Evolutionary conservation across 2,888 invertebrate species (phyloP), one percentile per base, ranked within the genome.

Genomic region (Stenotaenia linearis): DNA sequence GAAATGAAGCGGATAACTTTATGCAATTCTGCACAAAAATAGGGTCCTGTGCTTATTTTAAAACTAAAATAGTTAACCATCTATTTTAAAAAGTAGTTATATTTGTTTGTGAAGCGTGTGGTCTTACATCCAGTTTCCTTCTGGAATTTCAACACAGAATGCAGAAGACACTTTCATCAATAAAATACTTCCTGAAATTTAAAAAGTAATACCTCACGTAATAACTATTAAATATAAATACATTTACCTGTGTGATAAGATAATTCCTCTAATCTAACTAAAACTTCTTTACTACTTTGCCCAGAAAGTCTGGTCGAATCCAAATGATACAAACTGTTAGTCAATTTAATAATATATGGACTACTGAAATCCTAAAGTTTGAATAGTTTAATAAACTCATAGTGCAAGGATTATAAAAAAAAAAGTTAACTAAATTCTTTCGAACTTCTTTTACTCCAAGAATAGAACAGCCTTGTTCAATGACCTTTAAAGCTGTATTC

Each of bases 251-350:
- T 18, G 21, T 50, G 50, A 50, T n/a, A 50, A 50, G 50, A 50
- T 18, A 50, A 21, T 18, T 50, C 50, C 18, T 50, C 50, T n/a
- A 50, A 50, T 18, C 7, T 50, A 0, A 50, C 50, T 21, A 50
- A 1, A n/a, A 21, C 18, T 50, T 50, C 50, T 50, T n/a, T 50
- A 50, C 18, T 50, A 18, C 50, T 18, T 7, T 50, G 50, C 4
- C 50, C 50, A 50, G 50, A 18, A 3, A 32, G n/a, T 35, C 76
- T n/a, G 18, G 15, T 15, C 18, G 18, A 35, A 35, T 76, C 76
- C 76, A 37, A 32, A 35, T 76, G 76, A 37, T 76, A 76, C 18
- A 76, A 37, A 18, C 37, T 76, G 18, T 76, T 76, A 7, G 76
- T 76, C n/a, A 76, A 23, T 76, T 15, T 37, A 35, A 37, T 76